phyloP scores from a whole-genome alignment of 2,888 invertebrate genomes.

The Nemotelus pantherinus region DNA sequence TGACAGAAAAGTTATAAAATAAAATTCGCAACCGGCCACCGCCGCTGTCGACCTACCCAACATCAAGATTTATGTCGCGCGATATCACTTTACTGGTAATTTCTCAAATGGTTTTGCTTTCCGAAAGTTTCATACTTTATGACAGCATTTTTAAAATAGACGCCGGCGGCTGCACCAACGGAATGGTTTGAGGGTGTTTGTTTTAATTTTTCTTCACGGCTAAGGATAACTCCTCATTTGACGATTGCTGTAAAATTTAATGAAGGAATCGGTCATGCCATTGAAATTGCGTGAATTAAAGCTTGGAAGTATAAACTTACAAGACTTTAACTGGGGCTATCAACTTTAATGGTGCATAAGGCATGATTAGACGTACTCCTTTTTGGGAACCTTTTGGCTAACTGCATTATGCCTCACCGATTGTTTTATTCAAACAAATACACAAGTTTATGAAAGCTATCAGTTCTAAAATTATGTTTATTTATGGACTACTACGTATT shows the following conservation, averaged over 20 bases:
- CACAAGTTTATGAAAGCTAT: no score
- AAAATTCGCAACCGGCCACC: slow-evolving; percentile 1
- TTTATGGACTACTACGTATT: neutral
- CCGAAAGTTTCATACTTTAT: neutral
- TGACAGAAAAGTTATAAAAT: slow-evolving; percentile 29
- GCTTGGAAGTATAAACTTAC: no score
- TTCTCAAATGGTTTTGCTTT: slow-evolving; percentile 27
- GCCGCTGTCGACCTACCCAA: neutral
- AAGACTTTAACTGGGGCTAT: no score
- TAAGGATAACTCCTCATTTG: neutral
- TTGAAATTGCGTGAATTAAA: no score
- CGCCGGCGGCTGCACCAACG: neutral
- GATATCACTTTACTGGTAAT: slow-evolving; percentile 40
- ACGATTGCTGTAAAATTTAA: neutral
- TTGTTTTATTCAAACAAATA: no score
- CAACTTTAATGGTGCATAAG: no score
- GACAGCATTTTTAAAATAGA: neutral
- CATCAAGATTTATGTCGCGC: slow-evolving; percentile 40
- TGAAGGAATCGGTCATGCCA: neutral
- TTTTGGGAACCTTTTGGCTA: no score
- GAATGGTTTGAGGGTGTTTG: neutral
- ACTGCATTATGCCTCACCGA: no score
- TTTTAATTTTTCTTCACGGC: neutral
- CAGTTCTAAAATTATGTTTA: neutral
- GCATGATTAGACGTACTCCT: no score